Conservation (phyloP, 2,797 vertebrate species). For the Xerus rutilus region DNA sequence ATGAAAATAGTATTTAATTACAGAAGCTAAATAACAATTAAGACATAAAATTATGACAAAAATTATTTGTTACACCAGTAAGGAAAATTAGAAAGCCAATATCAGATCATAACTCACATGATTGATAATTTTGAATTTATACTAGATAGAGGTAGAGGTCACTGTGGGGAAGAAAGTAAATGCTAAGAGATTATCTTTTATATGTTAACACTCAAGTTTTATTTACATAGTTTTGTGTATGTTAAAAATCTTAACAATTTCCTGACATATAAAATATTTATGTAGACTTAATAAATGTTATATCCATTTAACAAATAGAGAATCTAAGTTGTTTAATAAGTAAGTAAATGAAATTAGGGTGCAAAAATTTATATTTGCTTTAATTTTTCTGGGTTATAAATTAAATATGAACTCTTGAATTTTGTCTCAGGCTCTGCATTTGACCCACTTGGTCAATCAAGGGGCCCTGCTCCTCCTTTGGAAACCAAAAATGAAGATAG, state of each 20-base stretch:
- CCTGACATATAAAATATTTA: background rate
- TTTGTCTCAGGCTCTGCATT: constrained; percentile 92
- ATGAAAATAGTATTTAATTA: constrained; percentile 52
- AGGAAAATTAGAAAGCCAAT: constrained; percentile 33
- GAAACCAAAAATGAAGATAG: constrained; percentile 95
- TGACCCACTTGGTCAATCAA: constrained; percentile 95
- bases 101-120: background rate
- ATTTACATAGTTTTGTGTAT: constrained; percentile 43
- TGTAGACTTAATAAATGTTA: constrained; percentile 21
- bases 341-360: background rate
- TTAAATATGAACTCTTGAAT: constrained; percentile 29
- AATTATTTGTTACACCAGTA: constrained; percentile 37
- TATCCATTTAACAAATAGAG: background rate
- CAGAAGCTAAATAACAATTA: constrained; percentile 1
- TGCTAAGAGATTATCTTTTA: background rate
- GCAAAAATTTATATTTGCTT: constrained; percentile 10
- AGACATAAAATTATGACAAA: constrained; percentile 28
- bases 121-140: constrained; percentile 23
- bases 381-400: background rate
- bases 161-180: background rate
- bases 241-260: constrained; percentile 69
- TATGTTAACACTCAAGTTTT: constrained; percentile 32
- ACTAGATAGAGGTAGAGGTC: background rate
- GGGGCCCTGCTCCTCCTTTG: constrained; percentile 94
- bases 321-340: constrained; percentile 28